phyloP scores from a whole-genome alignment of 2,888 invertebrate species.

The Celastrina argiolus region DNA sequence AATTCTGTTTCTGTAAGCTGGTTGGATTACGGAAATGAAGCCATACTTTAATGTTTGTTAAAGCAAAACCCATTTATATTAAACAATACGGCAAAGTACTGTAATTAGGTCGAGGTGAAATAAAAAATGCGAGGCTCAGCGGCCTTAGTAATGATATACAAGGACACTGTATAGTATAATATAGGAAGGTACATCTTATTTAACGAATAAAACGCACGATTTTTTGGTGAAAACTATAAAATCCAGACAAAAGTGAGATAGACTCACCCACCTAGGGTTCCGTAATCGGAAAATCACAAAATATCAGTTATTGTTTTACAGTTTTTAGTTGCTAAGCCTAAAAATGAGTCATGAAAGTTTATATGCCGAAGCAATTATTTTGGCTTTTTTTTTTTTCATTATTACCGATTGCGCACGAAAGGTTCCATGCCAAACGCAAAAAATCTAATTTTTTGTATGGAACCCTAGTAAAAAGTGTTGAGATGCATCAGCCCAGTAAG shows the following conservation, averaged over 20 bases:
- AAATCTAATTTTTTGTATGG: too few relatives aligned
- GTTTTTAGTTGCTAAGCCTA: too few relatives aligned
- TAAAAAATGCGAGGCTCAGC: conserved; percentile 14
- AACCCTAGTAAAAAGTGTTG: too few relatives aligned
- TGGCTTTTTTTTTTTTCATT: too few relatives aligned
- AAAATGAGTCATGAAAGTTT: too few relatives aligned
- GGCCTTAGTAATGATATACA: not conserved
- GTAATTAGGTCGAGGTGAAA: conserved; percentile 10
- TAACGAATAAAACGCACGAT: not conserved
- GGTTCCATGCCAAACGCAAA: too few relatives aligned
- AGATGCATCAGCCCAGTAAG: not conserved
- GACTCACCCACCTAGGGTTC: too few relatives aligned
- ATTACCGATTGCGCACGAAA: too few relatives aligned
- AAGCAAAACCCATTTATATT: conserved; percentile 16
- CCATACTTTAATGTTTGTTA: not conserved
- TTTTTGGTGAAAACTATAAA: not conserved
- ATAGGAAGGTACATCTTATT: not conserved
- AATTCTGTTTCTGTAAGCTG: not conserved
- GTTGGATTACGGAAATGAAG: not conserved
- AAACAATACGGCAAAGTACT: conserved; percentile 5
- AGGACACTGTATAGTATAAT: not conserved
- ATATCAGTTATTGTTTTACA: too few relatives aligned
- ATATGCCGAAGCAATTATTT: too few relatives aligned
- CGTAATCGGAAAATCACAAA: too few relatives aligned
- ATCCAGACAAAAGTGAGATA: too few relatives aligned